Conservation (phyloP, 1,140 invertebrate species). For the Penaeus vannamei region DNA sequence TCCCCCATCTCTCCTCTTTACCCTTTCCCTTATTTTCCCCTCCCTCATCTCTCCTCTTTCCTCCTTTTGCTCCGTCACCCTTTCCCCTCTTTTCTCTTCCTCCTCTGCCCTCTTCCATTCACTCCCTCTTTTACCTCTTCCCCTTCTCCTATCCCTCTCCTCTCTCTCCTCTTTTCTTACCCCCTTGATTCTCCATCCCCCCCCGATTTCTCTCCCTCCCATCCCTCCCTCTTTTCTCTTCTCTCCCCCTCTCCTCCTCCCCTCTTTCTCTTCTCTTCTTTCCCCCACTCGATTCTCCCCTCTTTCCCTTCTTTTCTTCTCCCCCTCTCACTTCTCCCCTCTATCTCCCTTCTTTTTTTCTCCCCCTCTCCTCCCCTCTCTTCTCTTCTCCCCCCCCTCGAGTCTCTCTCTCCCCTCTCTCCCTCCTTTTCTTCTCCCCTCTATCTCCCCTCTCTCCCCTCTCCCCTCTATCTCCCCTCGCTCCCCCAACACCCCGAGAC, state of each 20-base stretch:
- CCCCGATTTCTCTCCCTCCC: neutral
- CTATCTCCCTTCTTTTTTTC: neutral
- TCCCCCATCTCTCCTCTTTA: neutral
- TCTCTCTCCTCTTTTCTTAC: neutral
- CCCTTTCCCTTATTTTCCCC: neutral
- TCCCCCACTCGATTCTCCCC: neutral
- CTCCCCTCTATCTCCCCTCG: neutral
- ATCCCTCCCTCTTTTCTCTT: neutral
- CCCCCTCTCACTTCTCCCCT: neutral
- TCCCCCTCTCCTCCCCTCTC: neutral
- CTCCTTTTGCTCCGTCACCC: neutral
- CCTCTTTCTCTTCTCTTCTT: neutral
- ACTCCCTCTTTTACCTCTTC: neutral
- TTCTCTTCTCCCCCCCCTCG: no score
- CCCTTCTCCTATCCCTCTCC: neutral
- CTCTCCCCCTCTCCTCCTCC: neutral
- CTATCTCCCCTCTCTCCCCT: neutral
- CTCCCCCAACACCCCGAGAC: constrained; percentile 36
- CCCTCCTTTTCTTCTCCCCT: neutral
- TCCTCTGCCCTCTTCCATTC: neutral
- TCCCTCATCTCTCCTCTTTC: neutral
- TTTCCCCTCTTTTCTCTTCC: neutral
- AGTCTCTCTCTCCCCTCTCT: neutral
- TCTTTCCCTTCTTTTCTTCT: neutral
- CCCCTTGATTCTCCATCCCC: neutral